Evolutionary conservation across 2,888 invertebrate genomes (phyloP), one percentile per base, ranked within the genome.

Genomic region (Plebejus anna): DNA sequence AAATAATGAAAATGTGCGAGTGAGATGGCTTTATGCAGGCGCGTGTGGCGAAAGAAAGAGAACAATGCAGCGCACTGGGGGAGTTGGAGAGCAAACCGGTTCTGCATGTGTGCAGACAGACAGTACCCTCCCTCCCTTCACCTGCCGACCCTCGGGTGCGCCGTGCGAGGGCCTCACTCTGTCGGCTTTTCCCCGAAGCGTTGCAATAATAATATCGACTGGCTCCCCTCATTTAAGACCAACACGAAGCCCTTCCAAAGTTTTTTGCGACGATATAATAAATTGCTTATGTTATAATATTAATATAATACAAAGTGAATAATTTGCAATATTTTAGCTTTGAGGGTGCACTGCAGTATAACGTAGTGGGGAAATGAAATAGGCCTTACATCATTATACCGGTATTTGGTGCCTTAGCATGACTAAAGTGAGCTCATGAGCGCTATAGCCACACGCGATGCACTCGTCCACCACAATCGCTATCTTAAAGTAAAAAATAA

Each of bases 401-500:
- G 73, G 73, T 55, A 73, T 55, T 73, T 28, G 51, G 32, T 73
- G 73, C 51, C 47, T 73, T 28, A 73, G 16, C 51, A 73, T 73
- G 42, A 51, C 55, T 36, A 73, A 32, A 55, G 55, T 51, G 51
- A 55, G 13, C 72, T 73, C 51, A 55, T 59, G 55, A 72, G n/a
- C n/a, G 59, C 57, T 76, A 36, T 13, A 82, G 84, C 89, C 92
- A 92, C 92, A 91, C 91, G 90, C 90, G 88, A 86, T 85, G 87
- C 91, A 91, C 84, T 88, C 86, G 88, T 88, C 90, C 87, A 87
- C 86, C 86, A 85, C 86, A 85, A 83, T 86, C 88, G 89, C 91
- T 91, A 88, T 84, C 84, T 86, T 90, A 91, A 89, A 93, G 91
- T 91, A 92, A 91, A 93, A 90, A 92, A 91, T 87, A 90, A 91